These are phyloP conservation scores for Cyprinella venusta DNA, from an alignment of 2,797 vertebrate species.

Conservation along the genomic window DNA sequence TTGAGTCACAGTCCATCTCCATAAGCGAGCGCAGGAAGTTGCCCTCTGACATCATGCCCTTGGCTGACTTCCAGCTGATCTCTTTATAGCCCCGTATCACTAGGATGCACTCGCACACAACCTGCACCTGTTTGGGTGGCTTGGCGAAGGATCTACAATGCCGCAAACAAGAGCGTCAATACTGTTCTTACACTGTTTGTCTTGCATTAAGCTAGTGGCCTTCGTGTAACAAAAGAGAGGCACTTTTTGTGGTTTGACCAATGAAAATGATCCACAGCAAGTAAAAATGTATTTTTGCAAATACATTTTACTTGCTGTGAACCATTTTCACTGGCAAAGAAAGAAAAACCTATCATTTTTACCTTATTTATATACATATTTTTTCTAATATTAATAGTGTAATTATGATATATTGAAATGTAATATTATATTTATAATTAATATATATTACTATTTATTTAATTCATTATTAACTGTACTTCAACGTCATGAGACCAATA, in stretches of 20 bases:
- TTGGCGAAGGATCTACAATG: slow-evolving; percentile 91
- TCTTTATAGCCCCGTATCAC: slow-evolving; percentile 94
- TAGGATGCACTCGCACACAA: slow-evolving; percentile 93
- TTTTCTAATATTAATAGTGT: background rate
- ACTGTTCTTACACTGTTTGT: no score
- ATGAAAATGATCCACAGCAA: background rate
- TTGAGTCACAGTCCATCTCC: slow-evolving; percentile 91
- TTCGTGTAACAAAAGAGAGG: background rate
- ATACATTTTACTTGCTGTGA: background rate
- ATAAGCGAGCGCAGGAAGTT: slow-evolving; percentile 90
- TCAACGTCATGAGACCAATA: no score
- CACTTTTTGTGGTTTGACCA: background rate
- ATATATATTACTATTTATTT: background rate
- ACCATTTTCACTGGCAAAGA: background rate
- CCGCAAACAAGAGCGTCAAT: background rate
- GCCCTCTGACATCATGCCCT: slow-evolving; percentile 96
- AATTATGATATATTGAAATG: no score
- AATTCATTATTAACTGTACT: no score
- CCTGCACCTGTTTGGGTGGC: slow-evolving; percentile 93
- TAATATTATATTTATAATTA: background rate
- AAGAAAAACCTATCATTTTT: background rate
- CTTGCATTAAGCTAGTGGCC: no score
- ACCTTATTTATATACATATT: background rate
- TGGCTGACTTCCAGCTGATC: slow-evolving; percentile 92
- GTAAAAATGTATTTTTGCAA: no score